Evolutionary conservation across 23 tunicate species (phyloP).

Genomic region (Oikopleura albicans): DNA sequence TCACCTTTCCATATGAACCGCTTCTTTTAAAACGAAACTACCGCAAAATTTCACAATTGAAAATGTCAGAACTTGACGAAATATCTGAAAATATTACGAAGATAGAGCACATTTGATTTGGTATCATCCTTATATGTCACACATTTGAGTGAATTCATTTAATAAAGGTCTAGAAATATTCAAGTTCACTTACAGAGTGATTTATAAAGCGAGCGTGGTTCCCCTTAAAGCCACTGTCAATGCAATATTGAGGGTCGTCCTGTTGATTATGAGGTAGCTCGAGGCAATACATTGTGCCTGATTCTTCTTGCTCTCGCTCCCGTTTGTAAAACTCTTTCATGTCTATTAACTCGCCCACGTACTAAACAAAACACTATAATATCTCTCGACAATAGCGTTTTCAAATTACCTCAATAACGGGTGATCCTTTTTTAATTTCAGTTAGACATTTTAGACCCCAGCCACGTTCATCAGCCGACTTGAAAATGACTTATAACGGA

Average conservation of each 20-base stretch:
- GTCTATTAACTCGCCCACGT: background rate
- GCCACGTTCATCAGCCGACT: background rate
- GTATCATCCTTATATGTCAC: too few relatives aligned
- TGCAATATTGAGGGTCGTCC: background rate
- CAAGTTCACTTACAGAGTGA: background rate
- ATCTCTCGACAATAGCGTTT: background rate
- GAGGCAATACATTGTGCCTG: background rate
- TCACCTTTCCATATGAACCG: too few relatives aligned
- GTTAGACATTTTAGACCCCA: background rate
- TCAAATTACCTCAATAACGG: background rate
- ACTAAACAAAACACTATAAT: background rate
- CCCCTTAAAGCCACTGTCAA: background rate
- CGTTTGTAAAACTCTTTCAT: background rate
- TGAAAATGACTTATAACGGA: background rate
- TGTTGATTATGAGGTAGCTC: background rate
- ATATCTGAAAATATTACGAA: too few relatives aligned
- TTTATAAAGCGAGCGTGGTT: background rate
- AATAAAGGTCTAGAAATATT: too few relatives aligned
- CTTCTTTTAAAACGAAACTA: too few relatives aligned
- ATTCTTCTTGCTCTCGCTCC: background rate
- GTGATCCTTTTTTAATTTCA: background rate
- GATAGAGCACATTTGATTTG: too few relatives aligned
- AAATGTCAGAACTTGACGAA: too few relatives aligned
- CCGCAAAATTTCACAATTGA: too few relatives aligned
- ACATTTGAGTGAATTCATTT: too few relatives aligned